Conservation (phyloP, 2,888 invertebrate species). For the Crocallis elinguaria region DNA sequence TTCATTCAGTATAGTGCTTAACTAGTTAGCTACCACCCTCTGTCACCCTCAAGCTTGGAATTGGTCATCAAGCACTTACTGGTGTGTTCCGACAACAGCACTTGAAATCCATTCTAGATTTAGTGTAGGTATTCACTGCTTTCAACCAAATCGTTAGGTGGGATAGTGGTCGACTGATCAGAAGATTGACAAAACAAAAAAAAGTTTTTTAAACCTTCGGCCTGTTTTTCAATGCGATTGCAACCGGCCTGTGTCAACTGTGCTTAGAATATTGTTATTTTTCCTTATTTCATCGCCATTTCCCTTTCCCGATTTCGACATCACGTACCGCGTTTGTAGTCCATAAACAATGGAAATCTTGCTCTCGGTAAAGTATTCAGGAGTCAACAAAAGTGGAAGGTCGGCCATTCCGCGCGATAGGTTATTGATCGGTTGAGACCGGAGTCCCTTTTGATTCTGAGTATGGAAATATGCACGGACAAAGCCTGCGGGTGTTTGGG, state of each 20-base stretch:
- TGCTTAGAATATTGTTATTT: background rate
- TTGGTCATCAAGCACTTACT: too few species aligned
- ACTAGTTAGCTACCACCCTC: too few species aligned
- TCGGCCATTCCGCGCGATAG: slow-evolving; percentile 39
- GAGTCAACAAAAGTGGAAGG: slow-evolving; percentile 37
- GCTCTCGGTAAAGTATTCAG: slow-evolving; percentile 45
- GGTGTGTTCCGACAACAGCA: too few species aligned
- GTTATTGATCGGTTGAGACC: slow-evolving; percentile 47
- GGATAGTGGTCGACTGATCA: too few species aligned
- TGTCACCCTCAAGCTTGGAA: too few species aligned
- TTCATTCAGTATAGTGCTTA: background rate
- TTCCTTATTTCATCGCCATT: background rate
- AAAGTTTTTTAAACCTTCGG: too few species aligned
- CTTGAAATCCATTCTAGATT: too few species aligned
- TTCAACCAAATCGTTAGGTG: too few species aligned
- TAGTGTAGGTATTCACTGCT: too few species aligned
- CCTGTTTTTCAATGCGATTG: too few species aligned
- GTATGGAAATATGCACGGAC: slow-evolving; percentile 28
- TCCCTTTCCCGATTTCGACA: background rate
- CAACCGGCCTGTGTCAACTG: background rate
- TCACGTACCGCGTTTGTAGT: slow-evolving; percentile 42
- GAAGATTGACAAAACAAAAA: too few species aligned
- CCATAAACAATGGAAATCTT: slow-evolving; percentile 41
- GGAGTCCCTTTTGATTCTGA: slow-evolving; percentile 21
- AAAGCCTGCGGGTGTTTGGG: slow-evolving; percentile 12